phyloP scores from a whole-genome alignment of 2,888 invertebrate species.

The Cyclophora albipunctata region DNA sequence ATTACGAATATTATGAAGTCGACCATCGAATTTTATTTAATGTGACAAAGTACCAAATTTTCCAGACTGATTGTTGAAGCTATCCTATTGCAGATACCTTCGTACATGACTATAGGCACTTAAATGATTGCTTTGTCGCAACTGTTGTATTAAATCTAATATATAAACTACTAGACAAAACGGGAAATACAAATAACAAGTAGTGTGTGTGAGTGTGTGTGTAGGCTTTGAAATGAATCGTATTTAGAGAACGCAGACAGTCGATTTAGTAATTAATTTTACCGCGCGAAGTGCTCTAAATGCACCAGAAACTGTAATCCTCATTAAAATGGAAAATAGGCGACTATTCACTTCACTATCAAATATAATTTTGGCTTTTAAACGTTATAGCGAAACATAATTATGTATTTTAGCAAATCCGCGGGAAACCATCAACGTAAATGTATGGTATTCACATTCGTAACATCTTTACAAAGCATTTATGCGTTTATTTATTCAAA shows the following conservation, averaged over 20 bases:
- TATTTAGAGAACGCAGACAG: slow-evolving; percentile 51
- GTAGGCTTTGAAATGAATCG: slow-evolving; percentile 49
- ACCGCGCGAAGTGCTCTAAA: slow-evolving; percentile 68
- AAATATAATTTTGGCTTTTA: slow-evolving; percentile 70
- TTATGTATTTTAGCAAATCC: slow-evolving; percentile 53
- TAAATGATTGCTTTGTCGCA: too few relatives aligned
- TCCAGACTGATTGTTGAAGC: too few relatives aligned
- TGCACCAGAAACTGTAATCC: slow-evolving; percentile 73
- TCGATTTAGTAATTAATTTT: slow-evolving; percentile 73
- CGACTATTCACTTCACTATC: slow-evolving; percentile 63
- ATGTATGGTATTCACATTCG: slow-evolving; percentile 21
- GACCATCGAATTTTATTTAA: too few relatives aligned
- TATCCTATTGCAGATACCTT: too few relatives aligned
- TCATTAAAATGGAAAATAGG: slow-evolving; percentile 70
- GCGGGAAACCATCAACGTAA: slow-evolving; percentile 20
- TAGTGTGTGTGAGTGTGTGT: slow-evolving; percentile 28
- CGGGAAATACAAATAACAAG: slow-evolving; percentile 12
- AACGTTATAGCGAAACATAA: slow-evolving; percentile 47
- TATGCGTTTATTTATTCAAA: slow-evolving; percentile 23
- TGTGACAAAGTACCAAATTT: too few relatives aligned
- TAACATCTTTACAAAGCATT: slow-evolving; percentile 20
- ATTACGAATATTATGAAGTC: too few relatives aligned
- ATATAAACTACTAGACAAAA: too few relatives aligned
- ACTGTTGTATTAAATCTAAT: too few relatives aligned
- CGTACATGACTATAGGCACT: too few relatives aligned